These are phyloP conservation scores for Nymphalis io DNA, from an alignment of 1,140 invertebrate species.

Conservation along the genomic window DNA sequence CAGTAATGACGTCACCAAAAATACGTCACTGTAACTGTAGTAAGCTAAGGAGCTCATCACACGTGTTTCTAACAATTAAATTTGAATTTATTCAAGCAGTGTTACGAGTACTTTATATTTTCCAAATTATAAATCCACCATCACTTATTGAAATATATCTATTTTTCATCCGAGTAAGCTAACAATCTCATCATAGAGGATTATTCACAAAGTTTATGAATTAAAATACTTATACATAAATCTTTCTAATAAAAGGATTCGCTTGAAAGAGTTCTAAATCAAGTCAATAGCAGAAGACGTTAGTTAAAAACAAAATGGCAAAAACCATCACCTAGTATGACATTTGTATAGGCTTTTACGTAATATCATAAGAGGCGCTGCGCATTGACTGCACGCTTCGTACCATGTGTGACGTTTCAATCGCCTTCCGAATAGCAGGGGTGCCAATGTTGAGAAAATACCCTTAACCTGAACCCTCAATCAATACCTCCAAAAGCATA, in stretches of 20 bases:
- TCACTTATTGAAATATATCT: too few relatives aligned
- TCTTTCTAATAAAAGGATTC: background rate
- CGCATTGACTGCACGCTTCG: slow-evolving; percentile 8
- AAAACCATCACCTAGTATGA: slow-evolving; percentile 26
- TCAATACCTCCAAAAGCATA: too few relatives aligned
- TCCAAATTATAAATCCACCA: too few relatives aligned
- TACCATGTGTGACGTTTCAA: slow-evolving; percentile 27
- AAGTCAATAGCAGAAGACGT: background rate
- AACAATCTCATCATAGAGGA: background rate
- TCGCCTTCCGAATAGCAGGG: slow-evolving; percentile 4
- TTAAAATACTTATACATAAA: background rate
- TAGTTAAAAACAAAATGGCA: slow-evolving; percentile 15
- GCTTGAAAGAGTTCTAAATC: slow-evolving; percentile 4
- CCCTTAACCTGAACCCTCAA: too few relatives aligned
- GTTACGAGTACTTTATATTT: too few relatives aligned
- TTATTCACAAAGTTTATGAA: background rate
- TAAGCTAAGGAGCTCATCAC: too few relatives aligned
- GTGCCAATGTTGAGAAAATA: background rate
- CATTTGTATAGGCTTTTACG: slow-evolving; percentile 28
- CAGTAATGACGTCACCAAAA: too few relatives aligned
- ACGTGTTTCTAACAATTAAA: too few relatives aligned
- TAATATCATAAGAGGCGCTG: slow-evolving; percentile 29
- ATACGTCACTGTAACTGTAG: too few relatives aligned
- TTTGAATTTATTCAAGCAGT: too few relatives aligned
- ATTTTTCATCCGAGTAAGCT: too few relatives aligned